Conservation (phyloP, 2,888 invertebrate species). For the Drosophila tanythrix region DNA sequence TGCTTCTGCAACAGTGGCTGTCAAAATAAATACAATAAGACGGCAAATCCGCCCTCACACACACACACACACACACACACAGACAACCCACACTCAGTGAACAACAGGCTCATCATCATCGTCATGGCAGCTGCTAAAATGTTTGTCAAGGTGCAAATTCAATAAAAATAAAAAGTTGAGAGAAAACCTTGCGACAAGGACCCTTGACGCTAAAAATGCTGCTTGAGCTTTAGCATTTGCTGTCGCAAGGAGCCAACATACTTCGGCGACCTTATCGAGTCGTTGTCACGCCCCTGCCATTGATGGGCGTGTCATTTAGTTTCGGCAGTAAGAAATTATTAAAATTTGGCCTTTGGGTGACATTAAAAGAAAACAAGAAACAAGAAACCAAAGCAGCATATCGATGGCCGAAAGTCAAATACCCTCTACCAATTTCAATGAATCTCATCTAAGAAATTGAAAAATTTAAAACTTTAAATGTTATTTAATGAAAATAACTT, state of each 20-base stretch:
- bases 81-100: conserved; percentile 8
- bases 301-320: conserved; percentile 62
- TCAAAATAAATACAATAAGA: conserved; percentile 76
- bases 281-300: conserved; percentile 70
- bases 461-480: not conserved
- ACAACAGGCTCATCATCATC: conserved; percentile 42
- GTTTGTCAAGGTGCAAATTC: conserved; percentile 78
- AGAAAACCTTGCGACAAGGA: conserved; percentile 22
- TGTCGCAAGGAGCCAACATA: conserved; percentile 50
- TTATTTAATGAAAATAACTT: not conserved
- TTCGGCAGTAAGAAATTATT: conserved; percentile 63
- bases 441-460: not conserved
- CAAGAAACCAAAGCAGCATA: not conserved
- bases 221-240: conserved; percentile 47
- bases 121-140: conserved; percentile 64
- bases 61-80: not conserved
- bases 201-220: conserved; percentile 6
- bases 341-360: conserved; percentile 71
- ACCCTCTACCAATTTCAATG: not conserved
- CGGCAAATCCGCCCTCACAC: not conserved
- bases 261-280: conserved; percentile 72
- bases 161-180: conserved; percentile 74
- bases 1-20: conserved; percentile 56
- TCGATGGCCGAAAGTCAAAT: not conserved
- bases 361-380: conserved; percentile 56